These are phyloP conservation scores for Argopecten irradians DNA, from an alignment of 1,140 invertebrate species.

Conservation along the genomic window DNA sequence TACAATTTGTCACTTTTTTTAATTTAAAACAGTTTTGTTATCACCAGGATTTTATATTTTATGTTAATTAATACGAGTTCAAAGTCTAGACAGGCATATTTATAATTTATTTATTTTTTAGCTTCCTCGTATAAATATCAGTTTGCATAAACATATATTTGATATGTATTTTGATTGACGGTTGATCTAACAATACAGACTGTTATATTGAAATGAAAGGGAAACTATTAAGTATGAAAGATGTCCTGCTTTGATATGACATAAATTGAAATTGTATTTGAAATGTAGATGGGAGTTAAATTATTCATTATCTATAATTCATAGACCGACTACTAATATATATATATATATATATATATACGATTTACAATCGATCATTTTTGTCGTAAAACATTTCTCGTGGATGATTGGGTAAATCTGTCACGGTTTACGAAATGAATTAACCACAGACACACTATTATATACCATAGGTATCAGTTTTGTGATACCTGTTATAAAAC, in stretches of 20 bases:
- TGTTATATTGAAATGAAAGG: no score
- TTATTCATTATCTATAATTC: neutral
- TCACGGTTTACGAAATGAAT: neutral
- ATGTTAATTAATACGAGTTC: no score
- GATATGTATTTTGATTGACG: no score
- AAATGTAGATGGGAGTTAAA: conserved; percentile 5
- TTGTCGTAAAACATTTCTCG: neutral
- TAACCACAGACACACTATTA: neutral
- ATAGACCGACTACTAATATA: neutral
- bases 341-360: no score
- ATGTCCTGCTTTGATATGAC: neutral
- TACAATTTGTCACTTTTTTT: no score
- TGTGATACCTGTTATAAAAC: neutral
- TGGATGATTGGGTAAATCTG: neutral
- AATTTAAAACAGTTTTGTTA: no score
- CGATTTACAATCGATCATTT: neutral
- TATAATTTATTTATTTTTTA: no score
- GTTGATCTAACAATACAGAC: no score
- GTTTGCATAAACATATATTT: no score
- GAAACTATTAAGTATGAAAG: neutral
- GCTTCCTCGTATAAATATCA: no score
- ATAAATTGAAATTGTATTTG: neutral
- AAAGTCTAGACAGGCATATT: no score
- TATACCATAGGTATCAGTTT: neutral
- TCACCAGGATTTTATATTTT: no score